Evolutionary conservation across 2,797 vertebrate genomes (phyloP).

Genomic region (Choloepus didactylus): DNA sequence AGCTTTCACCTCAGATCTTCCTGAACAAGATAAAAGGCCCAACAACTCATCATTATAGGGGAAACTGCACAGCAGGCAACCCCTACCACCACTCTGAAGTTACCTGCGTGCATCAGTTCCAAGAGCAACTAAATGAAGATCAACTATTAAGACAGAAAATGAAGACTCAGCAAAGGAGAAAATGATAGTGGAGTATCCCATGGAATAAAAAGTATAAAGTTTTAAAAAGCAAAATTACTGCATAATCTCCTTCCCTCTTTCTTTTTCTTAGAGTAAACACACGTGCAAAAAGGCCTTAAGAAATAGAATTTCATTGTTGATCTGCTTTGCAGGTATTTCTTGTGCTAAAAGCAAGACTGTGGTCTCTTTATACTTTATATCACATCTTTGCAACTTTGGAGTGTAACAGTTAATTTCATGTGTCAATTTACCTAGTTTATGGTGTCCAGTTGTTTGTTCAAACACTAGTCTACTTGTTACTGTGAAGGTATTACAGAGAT

Average conservation of each 20-base stretch:
- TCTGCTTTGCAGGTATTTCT: background rate
- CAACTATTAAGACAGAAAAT: constrained; percentile 25
- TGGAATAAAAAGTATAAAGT: background rate
- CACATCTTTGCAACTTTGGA: background rate
- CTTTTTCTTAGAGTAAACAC: background rate
- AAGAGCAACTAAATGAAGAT: background rate
- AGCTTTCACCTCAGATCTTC: background rate
- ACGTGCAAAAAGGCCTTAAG: background rate
- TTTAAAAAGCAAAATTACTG: constrained; percentile 25
- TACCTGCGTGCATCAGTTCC: background rate
- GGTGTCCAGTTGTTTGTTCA: too few relatives aligned
- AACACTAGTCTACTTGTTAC: too few relatives aligned
- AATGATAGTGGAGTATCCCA: background rate
- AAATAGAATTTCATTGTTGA: background rate
- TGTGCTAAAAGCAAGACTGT: background rate
- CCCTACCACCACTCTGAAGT: background rate
- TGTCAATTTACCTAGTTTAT: too few relatives aligned
- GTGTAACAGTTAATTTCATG: too few relatives aligned
- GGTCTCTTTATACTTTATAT: background rate
- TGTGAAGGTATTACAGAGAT: too few relatives aligned
- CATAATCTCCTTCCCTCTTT: background rate
- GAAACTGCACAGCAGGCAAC: background rate
- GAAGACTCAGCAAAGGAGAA: background rate
- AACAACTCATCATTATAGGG: background rate
- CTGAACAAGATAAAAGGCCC: background rate